Evolutionary conservation across 2,888 invertebrate species (phyloP), one percentile per base, ranked within the genome.

Genomic region (Agonopterix heracliana): DNA sequence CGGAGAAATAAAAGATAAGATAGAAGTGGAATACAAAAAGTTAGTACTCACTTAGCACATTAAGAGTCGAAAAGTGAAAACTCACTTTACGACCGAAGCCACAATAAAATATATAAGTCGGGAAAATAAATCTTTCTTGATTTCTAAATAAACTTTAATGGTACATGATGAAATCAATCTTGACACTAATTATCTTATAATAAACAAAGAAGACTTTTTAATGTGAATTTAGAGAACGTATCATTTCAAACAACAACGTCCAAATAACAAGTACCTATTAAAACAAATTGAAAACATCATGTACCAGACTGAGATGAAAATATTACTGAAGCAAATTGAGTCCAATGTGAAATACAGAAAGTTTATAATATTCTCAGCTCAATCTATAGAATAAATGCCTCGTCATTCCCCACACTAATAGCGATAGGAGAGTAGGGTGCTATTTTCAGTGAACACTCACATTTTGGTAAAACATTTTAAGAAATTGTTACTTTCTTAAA

Each of bases 1-100:
- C 78, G 86, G 81, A 88, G 80, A 86, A 80, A 87, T 77, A 84
- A 87, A 85, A 78, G 68, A 76, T 77, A 82, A 85, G 80, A 83
- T 77, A 87, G 84, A 83, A 79, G 78, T 84, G 78, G 74, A 46
- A 74, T 74, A 77, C 61, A 69, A 65, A 70, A 69, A 75, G 64
- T 74, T 65, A 70, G 55, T 66, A 41, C 38, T 38, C n/a, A 66
- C 56, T 60, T 71, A 69, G 81, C 81, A 78, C 69, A 74, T 67
- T 60, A 63, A 74, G 57, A 40, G 71, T 77, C 77, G 70, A 44
- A 50, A 72, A 78, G 71, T 76, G 77, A 83, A 78, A 44, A 64
- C 77, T 80, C 79, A 78, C 74, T 78, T 68, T 54, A 61, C 72
- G 75, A 76, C 67, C 49, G 26, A 81, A 84, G 85, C 82, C 65